Evolutionary conservation across 1,140 invertebrate genomes (phyloP), one percentile per base, ranked within the genome.

Genomic region (Samia ricini): DNA sequence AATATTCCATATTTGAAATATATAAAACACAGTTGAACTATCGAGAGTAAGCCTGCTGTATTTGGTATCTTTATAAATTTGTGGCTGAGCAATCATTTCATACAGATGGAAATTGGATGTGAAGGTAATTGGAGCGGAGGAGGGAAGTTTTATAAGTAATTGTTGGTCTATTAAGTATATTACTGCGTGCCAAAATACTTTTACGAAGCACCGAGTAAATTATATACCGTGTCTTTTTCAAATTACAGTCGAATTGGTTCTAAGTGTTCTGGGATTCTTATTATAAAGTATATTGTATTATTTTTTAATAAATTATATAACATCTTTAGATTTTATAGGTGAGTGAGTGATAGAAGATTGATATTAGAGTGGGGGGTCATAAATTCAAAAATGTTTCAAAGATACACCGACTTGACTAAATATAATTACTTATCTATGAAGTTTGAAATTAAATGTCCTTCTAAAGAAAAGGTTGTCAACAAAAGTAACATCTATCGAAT

Each of bases 51-150:
- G 12, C 33, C 33, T 15, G 33, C 33, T 42, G 33, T 42, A 3
- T 42, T 10, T 12, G 1, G 33, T 42, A 42, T 42, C 33, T 42
- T 12, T 42, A 42, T 10, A 42, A 42, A 42, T 42, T 29, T 42
- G 26, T 42, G 20, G 18, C 61, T n/a, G 52, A 57, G 63, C 57
- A 63, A 65, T 70, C 69, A 74, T 72, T 76, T 70, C 61, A 69
- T 69, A 70, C 60, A 67, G 67, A 76, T 76, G 68, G 61, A 76
- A 73, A 73, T 74, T 74, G 66, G 66, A 76, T 71, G 65, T 69
- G 67, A 69, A 63, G 64, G 66, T 73, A 69, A 72, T 74, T 58
- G 49, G 19, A 64, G 63, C 51, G 60, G 56, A n/a, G 57, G 56
- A 62, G 62, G 57, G 56, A 29, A 51, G 60, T 64, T 68, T 69